Evolutionary conservation across 2,888 invertebrate genomes (phyloP).

Genomic region (Polylopha cassiicola): DNA sequence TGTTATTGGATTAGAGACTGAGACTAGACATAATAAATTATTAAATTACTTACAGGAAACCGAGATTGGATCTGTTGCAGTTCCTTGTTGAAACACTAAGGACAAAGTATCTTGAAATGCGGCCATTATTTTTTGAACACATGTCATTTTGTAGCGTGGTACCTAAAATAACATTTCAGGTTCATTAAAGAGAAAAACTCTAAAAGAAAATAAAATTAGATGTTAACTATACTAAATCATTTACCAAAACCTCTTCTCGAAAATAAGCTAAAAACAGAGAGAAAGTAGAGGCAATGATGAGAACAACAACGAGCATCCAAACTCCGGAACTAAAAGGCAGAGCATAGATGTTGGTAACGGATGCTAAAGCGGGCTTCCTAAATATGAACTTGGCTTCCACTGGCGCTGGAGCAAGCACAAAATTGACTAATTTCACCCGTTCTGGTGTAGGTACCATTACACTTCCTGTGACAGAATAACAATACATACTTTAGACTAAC

Average conservation of each 20-base stretch:
- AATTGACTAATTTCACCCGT: conserved; percentile 26
- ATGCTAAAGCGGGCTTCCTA: conserved; percentile 24
- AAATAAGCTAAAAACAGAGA: conserved; percentile 14
- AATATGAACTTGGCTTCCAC: conserved; percentile 22
- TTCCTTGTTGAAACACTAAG: conserved; percentile 27
- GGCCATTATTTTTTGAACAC: conserved; percentile 12
- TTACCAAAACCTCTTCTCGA: conserved; percentile 13
- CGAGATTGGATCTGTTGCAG: conserved; percentile 20
- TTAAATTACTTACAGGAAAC: conserved; percentile 20
- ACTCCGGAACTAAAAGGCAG: conserved; percentile 25
- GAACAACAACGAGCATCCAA: conserved; percentile 17
- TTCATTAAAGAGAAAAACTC: too few relatives aligned
- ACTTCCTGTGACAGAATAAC: conserved; percentile 11
- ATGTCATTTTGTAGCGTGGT: conserved; percentile 2
- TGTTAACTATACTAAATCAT: not conserved
- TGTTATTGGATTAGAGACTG: too few relatives aligned
- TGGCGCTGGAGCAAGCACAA: conserved; percentile 16
- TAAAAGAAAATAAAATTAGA: too few relatives aligned
- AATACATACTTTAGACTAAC: too few relatives aligned
- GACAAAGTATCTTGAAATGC: conserved; percentile 22
- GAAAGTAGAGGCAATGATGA: conserved; percentile 5
- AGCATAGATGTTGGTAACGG: conserved; percentile 26
- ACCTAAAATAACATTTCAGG: too few relatives aligned
- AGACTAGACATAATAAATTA: too few relatives aligned
- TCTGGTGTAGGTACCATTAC: conserved; percentile 23